Evolutionary conservation across 35 echinoderm and acorn worm species (phyloP).

Genomic region (Ophiothrix spiculata): DNA sequence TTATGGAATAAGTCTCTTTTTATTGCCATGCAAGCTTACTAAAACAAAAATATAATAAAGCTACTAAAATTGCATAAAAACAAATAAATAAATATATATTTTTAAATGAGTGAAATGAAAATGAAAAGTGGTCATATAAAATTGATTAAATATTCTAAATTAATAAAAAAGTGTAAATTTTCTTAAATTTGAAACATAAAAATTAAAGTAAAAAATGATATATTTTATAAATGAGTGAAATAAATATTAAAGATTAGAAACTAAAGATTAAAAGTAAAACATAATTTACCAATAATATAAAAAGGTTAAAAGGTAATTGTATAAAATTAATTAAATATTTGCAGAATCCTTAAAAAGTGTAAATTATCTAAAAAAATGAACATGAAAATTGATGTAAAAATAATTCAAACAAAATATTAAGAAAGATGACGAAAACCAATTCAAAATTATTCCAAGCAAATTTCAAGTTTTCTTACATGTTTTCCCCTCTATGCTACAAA

Average conservation of each 20-base stretch:
- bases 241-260: background rate
- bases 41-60: background rate
- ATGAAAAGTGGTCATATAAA: background rate
- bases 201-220: background rate
- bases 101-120: background rate
- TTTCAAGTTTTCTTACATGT: constrained; percentile 52
- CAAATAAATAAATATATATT: background rate
- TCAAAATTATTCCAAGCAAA: too few species aligned
- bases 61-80: too few species aligned
- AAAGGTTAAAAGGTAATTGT: background rate
- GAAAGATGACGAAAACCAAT: too few species aligned
- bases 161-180: background rate
- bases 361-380: background rate
- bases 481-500: constrained; percentile 19
- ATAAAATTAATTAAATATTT: background rate
- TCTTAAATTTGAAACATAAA: background rate
- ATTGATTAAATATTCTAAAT: background rate
- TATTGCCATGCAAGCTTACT: background rate
- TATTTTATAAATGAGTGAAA: background rate
- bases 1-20: too few species aligned
- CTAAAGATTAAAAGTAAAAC: background rate
- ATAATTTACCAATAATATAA: background rate
- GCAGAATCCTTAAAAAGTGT: background rate
- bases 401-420: too few species aligned
- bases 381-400: background rate